A percentile compares a stretch with the other conserved stretches of the same genome.
Conservation (phyloP, 2,888 invertebrate genomes). For the Andrena bicolor region DNA sequence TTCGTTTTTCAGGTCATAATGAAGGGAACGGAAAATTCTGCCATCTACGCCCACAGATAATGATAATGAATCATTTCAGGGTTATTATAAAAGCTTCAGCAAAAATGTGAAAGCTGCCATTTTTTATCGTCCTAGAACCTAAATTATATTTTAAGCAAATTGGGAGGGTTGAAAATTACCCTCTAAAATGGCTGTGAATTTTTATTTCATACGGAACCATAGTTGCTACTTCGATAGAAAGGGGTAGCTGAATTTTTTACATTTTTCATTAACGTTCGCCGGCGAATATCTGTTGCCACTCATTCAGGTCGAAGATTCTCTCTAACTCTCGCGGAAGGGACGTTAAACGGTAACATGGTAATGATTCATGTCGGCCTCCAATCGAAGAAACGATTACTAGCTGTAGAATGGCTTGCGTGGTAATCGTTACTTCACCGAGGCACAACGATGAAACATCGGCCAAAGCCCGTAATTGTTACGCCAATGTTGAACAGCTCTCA, state of each 20-base stretch:
- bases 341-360: background rate
- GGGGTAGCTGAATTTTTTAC: background rate
- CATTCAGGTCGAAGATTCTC: background rate
- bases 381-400: conserved; percentile 8
- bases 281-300: background rate
- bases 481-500: conserved; percentile 22
- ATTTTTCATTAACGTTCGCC: background rate
- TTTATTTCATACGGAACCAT: background rate
- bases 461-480: conserved; percentile 13
- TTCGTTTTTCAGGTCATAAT: too few species aligned
- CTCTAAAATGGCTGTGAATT: background rate
- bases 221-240: background rate
- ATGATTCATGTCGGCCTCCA: background rate
- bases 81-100: background rate
- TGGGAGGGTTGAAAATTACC: background rate
- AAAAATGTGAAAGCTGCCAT: background rate
- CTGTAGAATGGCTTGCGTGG: background rate
- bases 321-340: background rate
- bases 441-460: conserved; percentile 10
- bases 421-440: background rate
- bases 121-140: too few species aligned
- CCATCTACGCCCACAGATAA: too few species aligned
- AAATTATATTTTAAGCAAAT: too few species aligned
- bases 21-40: too few species aligned
- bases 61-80: too few species aligned